Base-by-base conservation (phyloP, 2,113 vertebrate genomes). In the Cyphomyrus discorhynchus region DNA sequence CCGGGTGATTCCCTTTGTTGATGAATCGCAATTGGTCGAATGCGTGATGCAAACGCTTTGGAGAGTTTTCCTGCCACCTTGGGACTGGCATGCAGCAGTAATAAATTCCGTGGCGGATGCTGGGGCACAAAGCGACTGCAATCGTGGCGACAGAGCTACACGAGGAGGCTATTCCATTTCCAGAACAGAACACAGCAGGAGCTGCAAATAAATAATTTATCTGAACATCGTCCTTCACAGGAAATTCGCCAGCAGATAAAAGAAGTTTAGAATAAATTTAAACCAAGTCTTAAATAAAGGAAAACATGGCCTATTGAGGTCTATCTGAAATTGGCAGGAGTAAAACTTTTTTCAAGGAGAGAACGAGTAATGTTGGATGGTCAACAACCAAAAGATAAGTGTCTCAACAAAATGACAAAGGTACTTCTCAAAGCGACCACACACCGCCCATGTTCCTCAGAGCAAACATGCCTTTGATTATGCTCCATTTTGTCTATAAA, bases 201-300 rank as follows among this genome's bases (percentile, higher is more conserved):
- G 10, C 49, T 49, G 47, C 47, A 24, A 42, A 45, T 47, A 86
- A 86, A 86, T 86, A 11, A 86, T 86, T 49, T 31, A 27, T 50
- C 47, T 86, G 84, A 24, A n/a, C 11, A 17, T 7, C 21, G 1
- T 86, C 49, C 84, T 50, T 50, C 84, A 35, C 47, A 47, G 42
- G 19, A n/a, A 86, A 86, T 50, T 86, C n/a, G 49, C 46, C 46
- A 86, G 47, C 46, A 27, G 84, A 86, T 86, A 52, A 86, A 86
- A 24, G 62, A 70, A 86, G 47, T 52, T 27, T 50, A 35, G 27
- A 86, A 84, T 24, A 84, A n/a, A 45, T 84, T 84, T 84, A 83
- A 42, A 46, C 35, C 35, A 45, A 45, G 24, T 19, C 45, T 84
- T 70, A 31, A 70, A n/a, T n/a, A 66, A 66, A 27, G n/a, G 62